phyloP scores from a whole-genome alignment of 2,888 invertebrate genomes.

The Sinotaia quadrata region DNA sequence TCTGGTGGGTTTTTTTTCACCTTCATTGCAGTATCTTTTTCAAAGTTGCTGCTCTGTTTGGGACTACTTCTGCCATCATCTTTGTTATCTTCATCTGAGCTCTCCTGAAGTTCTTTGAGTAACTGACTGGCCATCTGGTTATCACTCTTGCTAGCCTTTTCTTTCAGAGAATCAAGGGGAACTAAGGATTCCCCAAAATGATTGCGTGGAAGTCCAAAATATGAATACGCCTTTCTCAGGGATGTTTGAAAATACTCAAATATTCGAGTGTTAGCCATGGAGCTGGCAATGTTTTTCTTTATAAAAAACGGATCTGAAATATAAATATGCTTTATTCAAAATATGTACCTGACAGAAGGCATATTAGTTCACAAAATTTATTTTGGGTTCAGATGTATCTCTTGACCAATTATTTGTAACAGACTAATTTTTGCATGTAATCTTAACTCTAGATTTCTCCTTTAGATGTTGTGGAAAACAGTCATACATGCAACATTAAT shows the following conservation, averaged over 20 bases:
- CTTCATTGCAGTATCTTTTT: background rate
- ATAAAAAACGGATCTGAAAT: slow-evolving; percentile 73
- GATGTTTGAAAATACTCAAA: slow-evolving; percentile 74
- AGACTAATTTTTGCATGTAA: no score
- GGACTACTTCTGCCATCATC: background rate
- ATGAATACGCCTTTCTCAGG: slow-evolving; percentile 72
- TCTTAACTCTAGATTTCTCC: no score
- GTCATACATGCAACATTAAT: no score
- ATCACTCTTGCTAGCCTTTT: no score
- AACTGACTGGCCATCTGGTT: slow-evolving; percentile 7
- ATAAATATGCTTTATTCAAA: no score
- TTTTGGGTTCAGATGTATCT: no score
- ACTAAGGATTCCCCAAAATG: slow-evolving; percentile 34
- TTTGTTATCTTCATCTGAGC: background rate
- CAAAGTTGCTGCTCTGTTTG: background rate
- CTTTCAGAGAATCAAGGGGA: background rate
- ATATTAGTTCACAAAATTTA: no score
- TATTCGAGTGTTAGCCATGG: slow-evolving; percentile 71
- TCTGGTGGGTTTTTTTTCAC: background rate
- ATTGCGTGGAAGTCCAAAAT: slow-evolving; percentile 70
- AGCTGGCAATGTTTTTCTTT: slow-evolving; percentile 73
- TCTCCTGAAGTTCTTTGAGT: slow-evolving; percentile 13
- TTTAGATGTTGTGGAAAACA: no score
- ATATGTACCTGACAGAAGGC: no score
- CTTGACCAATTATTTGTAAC: no score